Percentiles rank a stretch among this genome's conserved stretches.
These are phyloP conservation scores for Nephrotoma guestfalica DNA, from an alignment of 2,888 invertebrate genomes.

Conservation along the genomic window DNA sequence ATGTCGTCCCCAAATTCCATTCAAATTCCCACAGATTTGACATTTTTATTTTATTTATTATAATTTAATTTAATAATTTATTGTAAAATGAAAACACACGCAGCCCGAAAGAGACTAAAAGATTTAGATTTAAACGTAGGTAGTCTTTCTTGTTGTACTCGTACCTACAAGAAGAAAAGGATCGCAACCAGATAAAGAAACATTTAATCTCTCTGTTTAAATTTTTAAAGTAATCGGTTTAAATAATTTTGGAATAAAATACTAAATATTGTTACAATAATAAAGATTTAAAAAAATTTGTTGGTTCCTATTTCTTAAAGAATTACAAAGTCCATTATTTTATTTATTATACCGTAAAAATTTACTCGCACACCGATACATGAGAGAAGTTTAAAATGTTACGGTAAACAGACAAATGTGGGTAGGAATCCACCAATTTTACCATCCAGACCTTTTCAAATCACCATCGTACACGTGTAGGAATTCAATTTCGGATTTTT, in stretches of 20 bases:
- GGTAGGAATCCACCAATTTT: too few relatives aligned
- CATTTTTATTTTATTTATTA: background rate
- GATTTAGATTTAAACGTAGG: background rate
- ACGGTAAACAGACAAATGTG: too few relatives aligned
- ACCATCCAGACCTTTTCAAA: too few relatives aligned
- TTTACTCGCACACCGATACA: too few relatives aligned
- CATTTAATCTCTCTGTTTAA: background rate
- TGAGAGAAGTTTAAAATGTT: too few relatives aligned
- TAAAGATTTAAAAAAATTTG: background rate
- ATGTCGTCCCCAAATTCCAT: background rate
- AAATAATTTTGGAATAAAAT: background rate
- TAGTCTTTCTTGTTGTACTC: too few relatives aligned
- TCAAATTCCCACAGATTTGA: background rate
- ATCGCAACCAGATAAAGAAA: background rate
- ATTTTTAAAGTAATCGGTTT: background rate
- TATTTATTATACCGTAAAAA: background rate
- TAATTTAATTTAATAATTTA: background rate
- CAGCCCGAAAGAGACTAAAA: background rate
- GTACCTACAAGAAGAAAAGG: background rate
- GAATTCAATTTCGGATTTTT: background rate
- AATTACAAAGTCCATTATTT: background rate
- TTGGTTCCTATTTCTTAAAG: background rate
- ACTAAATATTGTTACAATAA: background rate
- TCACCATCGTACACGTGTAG: background rate
- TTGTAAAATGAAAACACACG: background rate